phyloP scores from a whole-genome alignment of 23 tunicate genomes.

The Trididemnum nubilum region DNA sequence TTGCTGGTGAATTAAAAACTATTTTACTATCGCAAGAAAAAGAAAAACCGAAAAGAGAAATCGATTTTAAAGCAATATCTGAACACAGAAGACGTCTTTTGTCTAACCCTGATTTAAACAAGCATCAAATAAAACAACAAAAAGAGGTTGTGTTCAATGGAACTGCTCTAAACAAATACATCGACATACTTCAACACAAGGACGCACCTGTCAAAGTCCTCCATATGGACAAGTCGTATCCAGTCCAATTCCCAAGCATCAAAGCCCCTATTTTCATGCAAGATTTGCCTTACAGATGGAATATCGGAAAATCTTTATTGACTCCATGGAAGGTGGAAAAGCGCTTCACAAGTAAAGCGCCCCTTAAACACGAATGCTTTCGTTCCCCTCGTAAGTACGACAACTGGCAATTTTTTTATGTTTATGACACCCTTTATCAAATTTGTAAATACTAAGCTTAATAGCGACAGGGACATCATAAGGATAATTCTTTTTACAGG shows the following conservation, averaged over 20 bases:
- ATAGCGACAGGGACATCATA: too few species aligned
- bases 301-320: not conserved
- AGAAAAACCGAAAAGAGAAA: not conserved
- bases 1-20: not conserved
- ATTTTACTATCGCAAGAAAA: not conserved
- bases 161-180: not conserved
- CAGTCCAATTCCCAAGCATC: not conserved
- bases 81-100: not conserved
- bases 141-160: not conserved
- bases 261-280: slow-evolving; percentile 24
- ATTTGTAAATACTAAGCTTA: too few species aligned
- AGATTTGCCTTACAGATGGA: slow-evolving; percentile 23
- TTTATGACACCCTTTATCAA: too few species aligned
- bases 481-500: too few species aligned
- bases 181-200: not conserved
- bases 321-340: slow-evolving; percentile 7
- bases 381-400: slow-evolving; percentile 25
- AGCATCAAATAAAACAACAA: not conserved
- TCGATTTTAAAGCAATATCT: not conserved
- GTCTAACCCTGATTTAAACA: not conserved
- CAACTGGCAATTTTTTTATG: too few species aligned
- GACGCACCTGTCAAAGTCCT: not conserved
- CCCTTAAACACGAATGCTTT: slow-evolving; percentile 22
- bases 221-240: not conserved
- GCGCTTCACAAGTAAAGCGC: not conserved